Percentiles rank a stretch among this genome's conserved stretches.
These are phyloP conservation scores for Mythimna loreyi DNA, from an alignment of 2,888 invertebrate genomes.

Conservation along the genomic window DNA sequence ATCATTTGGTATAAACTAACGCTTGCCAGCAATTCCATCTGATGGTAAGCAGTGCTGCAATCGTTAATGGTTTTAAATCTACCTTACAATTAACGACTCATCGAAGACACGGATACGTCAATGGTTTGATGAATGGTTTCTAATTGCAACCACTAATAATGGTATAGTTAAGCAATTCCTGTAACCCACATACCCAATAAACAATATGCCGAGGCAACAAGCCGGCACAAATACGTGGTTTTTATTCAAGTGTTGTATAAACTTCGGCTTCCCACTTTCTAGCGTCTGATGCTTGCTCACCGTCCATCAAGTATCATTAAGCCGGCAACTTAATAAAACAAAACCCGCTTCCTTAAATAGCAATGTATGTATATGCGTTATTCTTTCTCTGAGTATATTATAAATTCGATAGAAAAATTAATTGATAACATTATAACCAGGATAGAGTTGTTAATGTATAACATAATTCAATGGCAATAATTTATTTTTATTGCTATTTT, in stretches of 20 bases:
- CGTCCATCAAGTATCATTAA: constrained; percentile 55
- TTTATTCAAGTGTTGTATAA: constrained; percentile 67
- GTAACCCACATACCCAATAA: constrained; percentile 57
- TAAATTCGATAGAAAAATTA: background rate
- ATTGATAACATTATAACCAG: background rate
- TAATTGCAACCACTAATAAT: constrained; percentile 21
- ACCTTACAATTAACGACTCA: background rate
- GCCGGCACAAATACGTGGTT: constrained; percentile 52
- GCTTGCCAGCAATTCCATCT: no score
- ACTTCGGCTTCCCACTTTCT: constrained; percentile 72
- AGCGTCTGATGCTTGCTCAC: constrained; percentile 52
- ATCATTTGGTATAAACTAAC: no score
- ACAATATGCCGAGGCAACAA: constrained; percentile 31
- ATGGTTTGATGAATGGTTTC: background rate
- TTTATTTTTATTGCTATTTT: background rate
- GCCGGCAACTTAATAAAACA: constrained; percentile 55
- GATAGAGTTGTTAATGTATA: background rate
- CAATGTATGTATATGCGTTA: constrained; percentile 8
- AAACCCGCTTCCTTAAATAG: constrained; percentile 46
- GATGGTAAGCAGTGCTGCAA: no score
- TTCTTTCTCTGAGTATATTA: constrained; percentile 1
- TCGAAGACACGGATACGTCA: background rate
- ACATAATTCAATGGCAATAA: background rate
- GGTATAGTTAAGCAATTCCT: constrained; percentile 18
- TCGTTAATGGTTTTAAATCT: no score